Evolutionary conservation across 2,888 invertebrate genomes (phyloP).

Genomic region (Archips crataeganus): DNA sequence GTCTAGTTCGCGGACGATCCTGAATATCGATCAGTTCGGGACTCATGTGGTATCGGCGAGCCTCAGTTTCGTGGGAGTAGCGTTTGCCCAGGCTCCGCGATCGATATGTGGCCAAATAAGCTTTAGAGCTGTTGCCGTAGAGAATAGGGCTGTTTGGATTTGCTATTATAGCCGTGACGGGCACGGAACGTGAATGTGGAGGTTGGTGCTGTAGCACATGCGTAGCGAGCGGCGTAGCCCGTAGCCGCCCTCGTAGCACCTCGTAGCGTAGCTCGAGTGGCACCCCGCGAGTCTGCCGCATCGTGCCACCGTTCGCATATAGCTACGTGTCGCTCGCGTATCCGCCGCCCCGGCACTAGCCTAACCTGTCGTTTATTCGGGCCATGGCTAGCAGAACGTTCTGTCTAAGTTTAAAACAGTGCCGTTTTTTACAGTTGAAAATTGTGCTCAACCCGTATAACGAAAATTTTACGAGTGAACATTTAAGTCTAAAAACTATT

Average conservation of each 20-base stretch:
- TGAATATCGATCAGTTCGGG: constrained; percentile 26
- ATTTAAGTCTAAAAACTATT: constrained; percentile 1
- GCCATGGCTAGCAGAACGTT: constrained; percentile 5
- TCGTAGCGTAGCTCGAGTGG: constrained; percentile 28
- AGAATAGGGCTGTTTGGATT: constrained; percentile 6
- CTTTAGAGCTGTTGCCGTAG: constrained; percentile 22
- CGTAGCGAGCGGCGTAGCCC: constrained; percentile 47
- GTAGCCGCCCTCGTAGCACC: constrained; percentile 48
- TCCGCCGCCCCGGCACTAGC: neutral
- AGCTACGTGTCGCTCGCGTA: constrained; percentile 6
- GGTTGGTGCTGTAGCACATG: constrained; percentile 35
- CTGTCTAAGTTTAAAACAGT: constrained; percentile 10
- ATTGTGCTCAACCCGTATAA: neutral
- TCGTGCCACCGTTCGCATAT: constrained; percentile 16
- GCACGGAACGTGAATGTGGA: constrained; percentile 19
- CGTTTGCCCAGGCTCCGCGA: constrained; percentile 24
- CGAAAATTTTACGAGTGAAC: constrained; percentile 2
- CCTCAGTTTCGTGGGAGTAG: constrained; percentile 6
- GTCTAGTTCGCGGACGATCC: neutral
- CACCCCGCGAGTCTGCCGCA: constrained; percentile 12
- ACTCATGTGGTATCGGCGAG: constrained; percentile 2
- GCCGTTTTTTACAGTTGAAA: constrained; percentile 8
- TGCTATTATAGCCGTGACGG: neutral
- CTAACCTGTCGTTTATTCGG: neutral
- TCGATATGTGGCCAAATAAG: constrained; percentile 34